Percentiles rank a stretch among this genome's conserved stretches.
Conservation (phyloP, 2,888 invertebrate species). For the Lasioglossum oenotherae region DNA sequence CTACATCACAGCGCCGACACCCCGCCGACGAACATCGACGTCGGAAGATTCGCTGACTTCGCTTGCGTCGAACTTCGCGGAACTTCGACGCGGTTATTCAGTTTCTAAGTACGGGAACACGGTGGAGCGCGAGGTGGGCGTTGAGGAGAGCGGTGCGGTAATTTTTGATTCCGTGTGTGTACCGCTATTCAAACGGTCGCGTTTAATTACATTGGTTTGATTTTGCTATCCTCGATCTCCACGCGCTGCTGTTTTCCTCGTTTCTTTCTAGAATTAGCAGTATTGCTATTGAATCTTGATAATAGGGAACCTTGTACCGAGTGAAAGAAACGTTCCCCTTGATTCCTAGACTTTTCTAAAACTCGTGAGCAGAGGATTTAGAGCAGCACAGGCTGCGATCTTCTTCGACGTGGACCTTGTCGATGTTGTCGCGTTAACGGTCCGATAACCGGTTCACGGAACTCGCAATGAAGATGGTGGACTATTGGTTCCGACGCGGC, state of each 20-base stretch:
- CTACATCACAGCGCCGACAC: neutral
- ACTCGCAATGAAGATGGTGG: constrained; percentile 51
- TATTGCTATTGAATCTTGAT: no score
- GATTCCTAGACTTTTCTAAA: neutral
- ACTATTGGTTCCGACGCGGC: neutral
- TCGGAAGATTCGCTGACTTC: neutral
- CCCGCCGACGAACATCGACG: neutral
- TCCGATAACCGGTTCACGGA: constrained; percentile 57
- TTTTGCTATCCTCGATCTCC: no score
- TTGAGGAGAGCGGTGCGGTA: no score
- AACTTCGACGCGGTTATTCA: neutral
- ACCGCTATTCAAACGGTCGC: no score
- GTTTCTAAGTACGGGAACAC: neutral
- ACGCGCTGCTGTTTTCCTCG: neutral
- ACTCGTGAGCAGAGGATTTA: neutral
- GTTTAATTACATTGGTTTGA: no score
- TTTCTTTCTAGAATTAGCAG: no score
- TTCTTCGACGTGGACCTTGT: constrained; percentile 14
- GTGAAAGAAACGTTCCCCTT: neutral
- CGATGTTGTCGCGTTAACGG: constrained; percentile 2
- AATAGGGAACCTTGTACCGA: neutral
- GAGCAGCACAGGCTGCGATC: constrained; percentile 62
- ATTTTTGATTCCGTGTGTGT: no score
- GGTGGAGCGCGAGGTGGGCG: no score
- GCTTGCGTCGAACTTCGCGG: neutral